Evolutionary conservation across 2,113 vertebrate genomes (phyloP).

Genomic region (Brienomyrus longianalis): DNA sequence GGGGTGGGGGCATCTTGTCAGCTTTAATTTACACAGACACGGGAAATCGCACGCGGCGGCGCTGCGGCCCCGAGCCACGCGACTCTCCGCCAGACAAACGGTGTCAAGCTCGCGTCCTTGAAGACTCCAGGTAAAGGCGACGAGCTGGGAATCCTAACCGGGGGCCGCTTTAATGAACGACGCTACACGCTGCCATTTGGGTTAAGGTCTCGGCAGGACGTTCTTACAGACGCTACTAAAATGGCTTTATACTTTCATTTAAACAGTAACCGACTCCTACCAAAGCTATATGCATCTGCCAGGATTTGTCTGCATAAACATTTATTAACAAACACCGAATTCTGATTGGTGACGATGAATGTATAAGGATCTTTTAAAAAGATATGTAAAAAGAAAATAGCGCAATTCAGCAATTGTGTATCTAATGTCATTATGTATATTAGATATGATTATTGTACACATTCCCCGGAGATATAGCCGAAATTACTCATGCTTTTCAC

Average conservation of each 20-base stretch:
- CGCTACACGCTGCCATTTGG: conserved; percentile 30
- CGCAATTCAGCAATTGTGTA: not conserved
- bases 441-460: not conserved
- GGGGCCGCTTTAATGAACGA: conserved; percentile 39
- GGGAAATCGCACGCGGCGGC: conserved; percentile 56
- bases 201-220: conserved; percentile 22
- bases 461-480: not conserved
- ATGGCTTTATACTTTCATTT: not conserved
- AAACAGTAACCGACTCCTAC: not conserved
- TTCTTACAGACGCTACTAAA: not conserved
- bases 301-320: not conserved
- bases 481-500: conserved; percentile 2
- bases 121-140: conserved; percentile 60
- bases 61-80: conserved; percentile 68
- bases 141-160: conserved; percentile 44
- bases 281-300: not conserved
- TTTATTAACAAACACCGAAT: not conserved
- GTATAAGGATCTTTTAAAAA: not conserved
- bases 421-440: not conserved
- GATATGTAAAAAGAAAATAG: not conserved
- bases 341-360: not conserved
- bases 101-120: conserved; percentile 67
- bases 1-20: conserved; percentile 59
- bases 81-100: conserved; percentile 54
- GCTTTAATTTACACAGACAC: conserved; percentile 65